Base-by-base conservation (phyloP, 2,888 invertebrate genomes). In the Parelbella ahira region DNA sequence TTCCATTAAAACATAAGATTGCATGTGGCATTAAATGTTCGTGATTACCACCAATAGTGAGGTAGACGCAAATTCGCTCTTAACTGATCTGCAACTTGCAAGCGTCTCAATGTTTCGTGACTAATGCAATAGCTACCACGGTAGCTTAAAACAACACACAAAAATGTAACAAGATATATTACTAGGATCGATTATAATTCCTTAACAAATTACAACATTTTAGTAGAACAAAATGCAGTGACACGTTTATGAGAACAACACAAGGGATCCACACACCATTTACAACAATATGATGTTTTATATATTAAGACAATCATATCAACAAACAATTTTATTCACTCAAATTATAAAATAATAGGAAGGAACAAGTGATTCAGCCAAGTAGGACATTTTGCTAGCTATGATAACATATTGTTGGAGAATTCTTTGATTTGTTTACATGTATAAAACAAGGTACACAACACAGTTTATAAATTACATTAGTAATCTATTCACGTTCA, bases 1-100 rank as follows among this genome's bases (percentile, higher is more conserved):
- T 51, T 49, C 42, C 34, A 48, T 47, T 51, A 42, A 45, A 49
- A 50, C 45, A 48, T 41, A 53, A 50, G 44, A 27, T 19, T 21
- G 23, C 23, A 23, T 13, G 19, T 32, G 11, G 24, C 32, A 9
- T 24, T 2, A 30, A 24, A 21, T 15, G 3, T 23, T 9, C 29
- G 5, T 3, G 9, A 11, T 20, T 10, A 7, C 25, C 19, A 25
- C 19, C 4, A 19, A 36, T 19, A 6, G 25, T 12, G 9, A 28
- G 8, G 28, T 21, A 15, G 15, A 13, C 7, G 21, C 29, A 38
- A 28, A 7, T 21, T 29, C 25, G 13, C 24, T 23, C 21, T 21
- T 24, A 27, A 38, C 21, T 27, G 11, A 18, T 30, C 33, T 34
- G 2, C 2, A 15, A 15, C 4, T 15, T 15, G 28, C 42, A 42